Conservation (phyloP, 2,113 vertebrate species). For the Bufo bufo region DNA sequence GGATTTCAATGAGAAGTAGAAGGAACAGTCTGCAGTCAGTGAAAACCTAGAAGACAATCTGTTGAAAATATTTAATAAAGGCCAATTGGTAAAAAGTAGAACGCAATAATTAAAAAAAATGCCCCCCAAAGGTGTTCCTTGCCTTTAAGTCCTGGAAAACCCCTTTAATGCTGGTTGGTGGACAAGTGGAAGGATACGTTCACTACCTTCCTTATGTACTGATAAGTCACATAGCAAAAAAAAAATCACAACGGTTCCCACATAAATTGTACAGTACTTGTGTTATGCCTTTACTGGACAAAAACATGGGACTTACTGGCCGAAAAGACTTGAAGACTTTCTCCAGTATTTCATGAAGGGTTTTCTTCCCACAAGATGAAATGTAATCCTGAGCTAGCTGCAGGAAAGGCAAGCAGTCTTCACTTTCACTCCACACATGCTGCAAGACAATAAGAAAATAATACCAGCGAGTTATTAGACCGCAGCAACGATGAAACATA, state of each 20-base stretch:
- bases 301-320: conserved; percentile 80
- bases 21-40: too few species aligned
- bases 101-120: too few species aligned
- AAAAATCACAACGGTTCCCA: neutral
- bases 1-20: too few species aligned
- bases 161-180: too few species aligned
- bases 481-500: neutral
- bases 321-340: conserved; percentile 99
- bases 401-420: conserved; percentile 96
- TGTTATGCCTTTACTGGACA: neutral
- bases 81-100: too few species aligned
- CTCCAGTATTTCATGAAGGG: conserved; percentile 94
- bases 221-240: too few species aligned
- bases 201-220: too few species aligned
- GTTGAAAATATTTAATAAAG: too few species aligned
- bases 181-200: too few species aligned
- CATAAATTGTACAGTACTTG: neutral
- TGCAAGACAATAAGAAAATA: conserved; percentile 64
- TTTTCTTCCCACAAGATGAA: conserved; percentile 98
- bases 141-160: too few species aligned
- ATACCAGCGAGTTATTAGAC: neutral
- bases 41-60: too few species aligned
- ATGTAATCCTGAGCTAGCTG: conserved; percentile 98
- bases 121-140: too few species aligned
- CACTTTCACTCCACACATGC: conserved; percentile 99